These are phyloP conservation scores for Dasysyrphus albostriatus DNA, from an alignment of 2,888 invertebrate genomes.

Conservation along the genomic window DNA sequence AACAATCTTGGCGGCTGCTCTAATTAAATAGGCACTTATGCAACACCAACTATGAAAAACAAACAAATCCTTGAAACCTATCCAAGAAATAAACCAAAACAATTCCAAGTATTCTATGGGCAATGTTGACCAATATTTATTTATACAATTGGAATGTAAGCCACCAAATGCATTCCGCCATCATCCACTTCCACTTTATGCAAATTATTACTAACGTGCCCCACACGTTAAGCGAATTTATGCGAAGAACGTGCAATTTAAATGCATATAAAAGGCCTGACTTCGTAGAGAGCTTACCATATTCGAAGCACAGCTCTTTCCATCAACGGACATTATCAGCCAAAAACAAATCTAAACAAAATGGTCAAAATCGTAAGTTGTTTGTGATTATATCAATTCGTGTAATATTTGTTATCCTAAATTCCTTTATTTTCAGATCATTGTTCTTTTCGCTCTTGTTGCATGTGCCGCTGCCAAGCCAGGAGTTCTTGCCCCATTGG, in stretches of 20 bases:
- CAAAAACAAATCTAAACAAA: conserved; percentile 19
- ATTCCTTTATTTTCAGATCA: conserved; percentile 37
- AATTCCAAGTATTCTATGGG: conserved; percentile 40
- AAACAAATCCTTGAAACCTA: conserved; percentile 62
- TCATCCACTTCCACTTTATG: conserved; percentile 38
- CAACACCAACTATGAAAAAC: neutral
- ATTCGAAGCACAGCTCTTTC: conserved; percentile 42
- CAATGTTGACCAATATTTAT: conserved; percentile 11
- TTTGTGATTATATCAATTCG: no score
- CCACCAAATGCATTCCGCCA: conserved; percentile 27
- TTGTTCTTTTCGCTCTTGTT: conserved; percentile 62
- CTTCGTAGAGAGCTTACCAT: conserved; percentile 6
- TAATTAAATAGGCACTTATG: conserved; percentile 2
- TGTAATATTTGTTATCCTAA: no score
- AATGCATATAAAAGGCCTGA: conserved; percentile 55
- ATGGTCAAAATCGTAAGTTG: conserved; percentile 62
- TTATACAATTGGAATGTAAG: conserved; percentile 7
- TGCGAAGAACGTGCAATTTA: conserved; percentile 22
- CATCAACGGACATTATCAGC: conserved; percentile 3
- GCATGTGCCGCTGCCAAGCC: conserved; percentile 71
- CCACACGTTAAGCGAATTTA: conserved; percentile 16
- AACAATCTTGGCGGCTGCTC: conserved; percentile 32
- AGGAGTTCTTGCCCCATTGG: conserved; percentile 38
- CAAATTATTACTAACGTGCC: conserved; percentile 20
- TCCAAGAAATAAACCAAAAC: conserved; percentile 57